Evolutionary conservation across 1,140 invertebrate species (phyloP), one percentile per base, ranked within the genome.

Genomic region (Caenorhabditis inopinata): DNA sequence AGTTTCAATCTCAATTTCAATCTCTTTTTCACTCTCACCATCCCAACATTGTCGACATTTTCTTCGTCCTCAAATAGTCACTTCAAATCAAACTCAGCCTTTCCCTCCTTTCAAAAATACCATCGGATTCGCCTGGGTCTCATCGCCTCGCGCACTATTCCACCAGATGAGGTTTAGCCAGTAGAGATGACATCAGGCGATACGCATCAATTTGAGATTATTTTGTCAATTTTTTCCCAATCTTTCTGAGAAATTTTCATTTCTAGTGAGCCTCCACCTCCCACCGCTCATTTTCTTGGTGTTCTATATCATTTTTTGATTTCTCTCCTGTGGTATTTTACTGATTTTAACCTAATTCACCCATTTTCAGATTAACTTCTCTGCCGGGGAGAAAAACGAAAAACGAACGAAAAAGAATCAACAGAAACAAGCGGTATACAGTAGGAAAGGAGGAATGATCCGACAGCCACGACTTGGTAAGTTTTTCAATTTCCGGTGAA

Each of bases 361-460:
- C 21, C 3, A 23, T 38, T 68, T 68, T 68, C 58, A 68, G 58
- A 38, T 38, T 68, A 68, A 29, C 9, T 0, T 68, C 25, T 32
- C 53, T 58, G 1, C 16, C 6, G 53, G 32, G 38, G 32, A 38
- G 27, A 38, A 29, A 25, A 16, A 32, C 29, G 2, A 27, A 9
- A 18, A 29, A 9, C 32, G 27, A 32, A 32, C 51, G 25, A 29
- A 7, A 21, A 3, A 58, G 18, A 58, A 29, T 32, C 27, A 32
- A 16, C 12, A 16, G 9, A 35, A 68, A 38, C 38, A 5, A 14
- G 14, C 38, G 14, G n/a, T n/a, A 42, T 7, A 42, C 12, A 68
- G 3, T 68, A 68, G 58, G 58, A 68, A 68, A 38, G 58, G 58
- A 68, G 58, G 58, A 68, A 68, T 68, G 58, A 68, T 42, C 32